A percentile compares a stretch with the other conserved stretches of the same genome.
phyloP scores from a whole-genome alignment of 2,888 invertebrate species.

The Lepeophtheirus nordmannii region DNA sequence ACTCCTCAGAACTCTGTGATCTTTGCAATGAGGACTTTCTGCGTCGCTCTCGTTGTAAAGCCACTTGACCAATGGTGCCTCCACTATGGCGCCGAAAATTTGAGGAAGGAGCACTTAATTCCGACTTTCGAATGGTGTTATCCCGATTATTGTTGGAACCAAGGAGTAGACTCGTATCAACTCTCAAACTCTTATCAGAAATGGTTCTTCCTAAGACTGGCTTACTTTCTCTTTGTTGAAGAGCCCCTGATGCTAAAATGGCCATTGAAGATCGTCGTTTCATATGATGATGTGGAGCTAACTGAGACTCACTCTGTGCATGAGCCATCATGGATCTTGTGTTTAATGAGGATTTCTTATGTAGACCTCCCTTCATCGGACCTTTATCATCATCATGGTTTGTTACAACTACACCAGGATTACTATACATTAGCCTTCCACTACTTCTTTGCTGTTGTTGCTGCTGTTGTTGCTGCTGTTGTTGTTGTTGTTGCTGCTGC shows the following conservation, averaged over 20 bases:
- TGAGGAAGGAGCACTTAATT: not conserved
- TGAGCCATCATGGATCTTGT: not conserved
- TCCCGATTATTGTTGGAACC: not conserved
- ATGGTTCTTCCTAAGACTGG: not conserved
- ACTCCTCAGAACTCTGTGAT: not conserved
- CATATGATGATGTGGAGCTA: constrained; percentile 7
- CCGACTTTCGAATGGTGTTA: not conserved
- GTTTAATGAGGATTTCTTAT: not conserved
- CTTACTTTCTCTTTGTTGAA: not conserved
- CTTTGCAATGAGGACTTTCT: not conserved
- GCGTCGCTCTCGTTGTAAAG: not conserved
- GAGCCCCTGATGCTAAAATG: not conserved
- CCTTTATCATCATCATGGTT: not conserved
- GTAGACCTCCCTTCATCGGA: not conserved
- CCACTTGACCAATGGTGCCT: not conserved
- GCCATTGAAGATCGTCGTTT: not conserved
- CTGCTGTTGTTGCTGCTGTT: not conserved
- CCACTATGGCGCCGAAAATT: not conserved
- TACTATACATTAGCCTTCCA: not conserved
- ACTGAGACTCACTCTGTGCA: not conserved
- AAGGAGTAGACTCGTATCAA: not conserved
- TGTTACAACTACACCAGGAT: not conserved
- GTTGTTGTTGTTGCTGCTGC: not conserved
- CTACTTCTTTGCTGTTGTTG: not conserved
- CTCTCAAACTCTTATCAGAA: not conserved